These are phyloP conservation scores for Mamestra brassicae DNA, from an alignment of 2,888 invertebrate genomes.

Conservation along the genomic window DNA sequence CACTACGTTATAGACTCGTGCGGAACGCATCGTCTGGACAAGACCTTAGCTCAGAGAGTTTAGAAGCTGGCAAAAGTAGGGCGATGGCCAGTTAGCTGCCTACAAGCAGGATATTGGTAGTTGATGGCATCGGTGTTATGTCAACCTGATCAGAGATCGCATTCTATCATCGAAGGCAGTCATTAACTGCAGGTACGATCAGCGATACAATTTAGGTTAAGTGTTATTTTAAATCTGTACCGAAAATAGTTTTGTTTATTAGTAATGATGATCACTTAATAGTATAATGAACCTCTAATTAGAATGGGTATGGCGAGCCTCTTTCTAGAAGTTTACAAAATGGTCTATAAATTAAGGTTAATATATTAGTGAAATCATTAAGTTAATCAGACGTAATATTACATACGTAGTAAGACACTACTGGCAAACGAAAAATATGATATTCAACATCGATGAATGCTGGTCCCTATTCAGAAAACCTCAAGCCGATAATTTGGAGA, in stretches of 20 bases:
- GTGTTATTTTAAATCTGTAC: not conserved
- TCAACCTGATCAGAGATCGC: slow-evolving; percentile 30
- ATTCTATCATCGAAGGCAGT: slow-evolving; percentile 6
- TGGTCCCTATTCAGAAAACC: not conserved
- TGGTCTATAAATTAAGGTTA: not conserved
- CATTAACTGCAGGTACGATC: not conserved
- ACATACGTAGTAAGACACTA: not conserved
- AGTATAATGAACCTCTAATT: not conserved
- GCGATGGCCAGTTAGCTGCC: slow-evolving; percentile 54
- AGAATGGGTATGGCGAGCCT: not conserved
- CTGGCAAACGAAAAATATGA: not conserved
- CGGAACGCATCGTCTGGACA: slow-evolving; percentile 18
- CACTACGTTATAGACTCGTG: not conserved
- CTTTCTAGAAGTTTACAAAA: slow-evolving; percentile 4
- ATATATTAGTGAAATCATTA: not conserved
- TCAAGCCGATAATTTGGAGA: not conserved
- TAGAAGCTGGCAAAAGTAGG: slow-evolving; percentile 51
- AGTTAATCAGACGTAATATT: not conserved
- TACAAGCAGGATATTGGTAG: slow-evolving; percentile 61
- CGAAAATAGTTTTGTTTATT: not conserved
- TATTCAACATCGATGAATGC: not conserved
- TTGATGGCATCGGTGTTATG: slow-evolving; percentile 43
- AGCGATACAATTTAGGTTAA: not conserved
- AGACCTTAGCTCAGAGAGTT: slow-evolving; percentile 23
- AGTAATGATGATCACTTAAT: not conserved